Evolutionary conservation across 2,113 vertebrate species (phyloP), one percentile per base, ranked within the genome.

Genomic region (Nycticebus coucang): DNA sequence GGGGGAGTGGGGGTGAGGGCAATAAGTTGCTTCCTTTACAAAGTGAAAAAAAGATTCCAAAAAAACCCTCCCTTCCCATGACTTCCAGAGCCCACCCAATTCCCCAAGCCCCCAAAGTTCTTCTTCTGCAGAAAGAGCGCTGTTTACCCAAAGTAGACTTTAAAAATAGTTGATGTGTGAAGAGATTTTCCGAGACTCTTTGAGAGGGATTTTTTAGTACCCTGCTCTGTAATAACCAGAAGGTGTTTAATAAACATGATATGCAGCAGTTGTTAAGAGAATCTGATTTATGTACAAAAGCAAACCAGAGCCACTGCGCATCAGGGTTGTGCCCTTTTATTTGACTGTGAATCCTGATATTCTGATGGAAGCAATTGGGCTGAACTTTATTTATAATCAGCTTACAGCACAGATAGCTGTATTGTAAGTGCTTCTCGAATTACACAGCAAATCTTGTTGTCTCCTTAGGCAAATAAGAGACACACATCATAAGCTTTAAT

Each of bases 341-440:
- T 96, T 97, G 97, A 97, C 98, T 98, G 97, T 90, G 98, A 98
- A 98, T 98, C 98, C 98, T 97, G 96, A 97, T 96, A 95, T 95
- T 97, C 97, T 97, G 98, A 98, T 96, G 97, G 97, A 98, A 98
- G 97, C 95, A 97, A 78, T 96, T 96, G 95, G 96, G 96, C 97
- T 98, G 98, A 98, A 97, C 98, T 97, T 98, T 98, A 98, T 98
- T 98, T 98, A 98, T 98, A 98, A 98, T 98, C 98, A 97, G 98
- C 97, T 98, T 98, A 97, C 97, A 94, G 97, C 94, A 59, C 30
- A 77, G 95, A 77, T 85, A 95, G 96, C 97, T 83, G 93, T 89
- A 93, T 85, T 84, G 86, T 97, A 97, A 98, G 97, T 96, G 98
- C 94, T 97, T 97, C 97, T 98, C 95, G 93, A 98, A 98, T 98